phyloP scores from a whole-genome alignment of 1,140 invertebrate species.

The Leptestheria dahalacensis region DNA sequence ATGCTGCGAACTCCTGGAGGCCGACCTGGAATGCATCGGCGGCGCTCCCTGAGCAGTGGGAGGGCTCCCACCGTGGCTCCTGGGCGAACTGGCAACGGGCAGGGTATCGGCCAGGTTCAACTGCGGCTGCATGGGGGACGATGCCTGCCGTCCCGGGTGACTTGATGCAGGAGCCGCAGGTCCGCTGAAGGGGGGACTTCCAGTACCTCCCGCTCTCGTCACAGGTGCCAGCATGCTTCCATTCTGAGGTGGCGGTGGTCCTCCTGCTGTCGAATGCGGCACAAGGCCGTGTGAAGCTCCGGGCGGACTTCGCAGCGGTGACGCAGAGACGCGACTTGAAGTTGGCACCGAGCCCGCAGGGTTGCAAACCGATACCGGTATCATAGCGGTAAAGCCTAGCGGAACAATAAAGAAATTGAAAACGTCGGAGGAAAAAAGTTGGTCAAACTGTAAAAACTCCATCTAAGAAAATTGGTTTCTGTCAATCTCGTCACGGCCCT shows the following conservation, averaged over 20 bases:
- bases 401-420: not conserved
- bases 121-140: conserved; percentile 69
- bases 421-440: too few relatives aligned
- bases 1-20: conserved; percentile 65
- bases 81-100: conserved; percentile 52
- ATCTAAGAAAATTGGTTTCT: too few relatives aligned
- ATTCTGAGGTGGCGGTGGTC: not conserved
- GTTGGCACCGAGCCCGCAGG: not conserved
- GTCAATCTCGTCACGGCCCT: too few relatives aligned
- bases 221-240: not conserved
- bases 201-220: not conserved
- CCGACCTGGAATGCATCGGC: conserved; percentile 44
- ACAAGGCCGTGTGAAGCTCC: not conserved
- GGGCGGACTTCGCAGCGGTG: not conserved
- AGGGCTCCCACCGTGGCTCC: conserved; percentile 36
- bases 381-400: not conserved
- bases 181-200: not conserved
- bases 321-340: not conserved
- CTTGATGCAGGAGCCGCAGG: not conserved
- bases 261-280: not conserved
- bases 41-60: conserved; percentile 48
- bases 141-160: conserved; percentile 6
- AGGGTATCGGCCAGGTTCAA: conserved; percentile 72
- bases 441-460: too few relatives aligned
- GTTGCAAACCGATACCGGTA: not conserved